phyloP scores from a whole-genome alignment of 2,888 invertebrate species.

The Galerucella pusilla region DNA sequence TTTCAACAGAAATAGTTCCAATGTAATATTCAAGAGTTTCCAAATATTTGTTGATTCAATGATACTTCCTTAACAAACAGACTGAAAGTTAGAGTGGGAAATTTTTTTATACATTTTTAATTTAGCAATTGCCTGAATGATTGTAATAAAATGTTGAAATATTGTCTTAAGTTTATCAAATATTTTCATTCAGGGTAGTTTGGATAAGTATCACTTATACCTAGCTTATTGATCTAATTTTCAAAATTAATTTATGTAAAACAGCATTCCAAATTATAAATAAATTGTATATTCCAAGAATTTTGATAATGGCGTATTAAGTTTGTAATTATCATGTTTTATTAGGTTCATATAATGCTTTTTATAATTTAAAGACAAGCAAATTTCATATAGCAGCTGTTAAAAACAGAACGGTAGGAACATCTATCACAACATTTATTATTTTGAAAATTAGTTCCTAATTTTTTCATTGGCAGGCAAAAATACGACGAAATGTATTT shows the following conservation, averaged over 20 bases:
- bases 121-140: slow-evolving; percentile 32
- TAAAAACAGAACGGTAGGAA: no score
- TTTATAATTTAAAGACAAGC: background rate
- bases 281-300: no score
- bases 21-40: background rate
- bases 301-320: no score
- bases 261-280: no score
- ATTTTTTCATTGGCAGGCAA: background rate
- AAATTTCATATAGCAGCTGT: background rate
- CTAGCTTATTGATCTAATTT: background rate
- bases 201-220: slow-evolving; percentile 14
- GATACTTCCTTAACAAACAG: slow-evolving; percentile 25
- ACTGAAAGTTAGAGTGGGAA: slow-evolving; percentile 38
- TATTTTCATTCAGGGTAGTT: slow-evolving; percentile 37
- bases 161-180: slow-evolving; percentile 23
- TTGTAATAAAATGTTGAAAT: slow-evolving; percentile 29
- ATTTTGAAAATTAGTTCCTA: background rate
- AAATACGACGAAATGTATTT: background rate
- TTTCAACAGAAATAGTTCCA: background rate
- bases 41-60: slow-evolving; percentile 1
- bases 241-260: background rate
- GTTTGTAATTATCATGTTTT: background rate
- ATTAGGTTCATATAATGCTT: background rate
- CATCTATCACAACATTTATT: background rate
- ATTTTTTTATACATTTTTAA: slow-evolving; percentile 25